phyloP scores from a whole-genome alignment of 2,888 invertebrate genomes.

The Rhodophaea formosa region DNA sequence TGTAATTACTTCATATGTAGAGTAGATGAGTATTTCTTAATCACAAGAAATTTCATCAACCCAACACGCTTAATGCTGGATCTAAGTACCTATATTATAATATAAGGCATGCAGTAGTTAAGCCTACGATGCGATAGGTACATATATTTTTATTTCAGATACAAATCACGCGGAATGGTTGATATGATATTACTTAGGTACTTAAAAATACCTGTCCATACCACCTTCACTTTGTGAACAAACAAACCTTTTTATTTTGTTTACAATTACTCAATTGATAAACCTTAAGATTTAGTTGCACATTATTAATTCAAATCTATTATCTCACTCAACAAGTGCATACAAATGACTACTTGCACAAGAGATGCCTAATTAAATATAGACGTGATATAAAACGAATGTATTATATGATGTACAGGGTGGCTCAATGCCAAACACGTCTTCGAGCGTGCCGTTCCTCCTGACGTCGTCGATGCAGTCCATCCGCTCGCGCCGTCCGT shows the following conservation, averaged over 20 bases:
- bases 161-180: not conserved
- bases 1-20: conserved; percentile 39
- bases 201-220: too few species aligned
- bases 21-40: conserved; percentile 39
- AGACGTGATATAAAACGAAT: too few species aligned
- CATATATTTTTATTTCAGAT: not conserved
- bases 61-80: conserved; percentile 52
- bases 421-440: conserved; percentile 94
- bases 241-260: too few species aligned
- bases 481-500: conserved; percentile 88
- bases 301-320: too few species aligned
- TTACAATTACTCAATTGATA: too few species aligned
- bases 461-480: conserved; percentile 83
- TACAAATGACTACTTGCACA: too few species aligned
- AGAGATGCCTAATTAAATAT: too few species aligned
- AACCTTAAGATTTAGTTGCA: too few species aligned
- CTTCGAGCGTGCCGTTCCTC: conserved; percentile 93
- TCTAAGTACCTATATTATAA: conserved; percentile 32
- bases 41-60: conserved; percentile 42
- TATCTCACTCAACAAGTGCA: too few species aligned
- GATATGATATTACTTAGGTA: not conserved
- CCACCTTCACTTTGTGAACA: too few species aligned
- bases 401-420: conserved; percentile 82
- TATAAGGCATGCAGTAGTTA: conserved; percentile 40
- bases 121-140: conserved; percentile 24